Base-by-base conservation (phyloP, 2,888 invertebrate species). In the Leptogaster cylindrica region DNA sequence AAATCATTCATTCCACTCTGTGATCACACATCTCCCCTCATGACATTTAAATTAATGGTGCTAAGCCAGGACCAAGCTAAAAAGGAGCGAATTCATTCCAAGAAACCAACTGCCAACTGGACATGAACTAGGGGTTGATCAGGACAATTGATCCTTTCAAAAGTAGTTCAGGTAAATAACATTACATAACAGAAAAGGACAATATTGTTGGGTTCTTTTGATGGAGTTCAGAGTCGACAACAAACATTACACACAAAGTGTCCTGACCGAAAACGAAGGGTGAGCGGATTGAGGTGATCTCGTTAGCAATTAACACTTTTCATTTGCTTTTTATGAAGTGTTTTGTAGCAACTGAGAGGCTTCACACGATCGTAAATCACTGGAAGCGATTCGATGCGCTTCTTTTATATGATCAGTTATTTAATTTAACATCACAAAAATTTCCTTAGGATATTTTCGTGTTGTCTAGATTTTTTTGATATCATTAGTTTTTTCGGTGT, bases 11-110 rank as follows among this genome's bases (percentile, higher is more conserved):
- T 7, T 3, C 51, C 16, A 39, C 23, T 33, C 33, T 36, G 18
- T n/a, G 39, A 63, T 25, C 33, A 50, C 44, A 50, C 48, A 50
- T 36, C 50, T 65, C 50, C 50, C n/a, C 48, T 65, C 50, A 65
- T 65, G 65, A 65, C 65, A 65, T 65, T 65, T 65, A 65, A 65
- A 65, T 65, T 65, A 65, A 65, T 65, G 65, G 50, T 65, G 50
- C 50, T 10, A 33, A 18, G 18, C 18, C 33, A 55, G 23, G 16
- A 50, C 25, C 20, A 6, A 18, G 18, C 8, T 52, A 14, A 20
- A 39, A 36, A 7, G 8, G 2, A 20, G 3, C 8, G n/a, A 14
- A 20, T 46, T 25, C 16, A 8, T 31, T 31, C n/a, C 10, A 23
- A 2, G 55, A 23, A 55, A 23, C 12, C 12, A 12, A 7, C 14